Conservation (phyloP, 2,113 vertebrate genomes). For the Hippocampus mohnikei region DNA sequence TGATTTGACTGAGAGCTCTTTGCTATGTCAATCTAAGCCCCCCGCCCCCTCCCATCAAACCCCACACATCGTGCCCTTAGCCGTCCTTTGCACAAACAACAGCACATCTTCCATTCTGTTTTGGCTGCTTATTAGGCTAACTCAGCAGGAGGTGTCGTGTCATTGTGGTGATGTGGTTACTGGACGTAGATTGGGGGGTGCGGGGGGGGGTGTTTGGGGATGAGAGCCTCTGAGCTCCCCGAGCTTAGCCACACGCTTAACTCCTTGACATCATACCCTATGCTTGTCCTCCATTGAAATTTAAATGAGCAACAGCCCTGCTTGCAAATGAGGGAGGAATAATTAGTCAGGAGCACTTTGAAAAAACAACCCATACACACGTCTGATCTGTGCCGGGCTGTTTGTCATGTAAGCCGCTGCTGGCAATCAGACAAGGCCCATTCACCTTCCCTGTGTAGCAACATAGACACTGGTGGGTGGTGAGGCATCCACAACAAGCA, state of each 20-base stretch:
- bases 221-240: conserved; percentile 55
- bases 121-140: conserved; percentile 68
- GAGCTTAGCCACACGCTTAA: conserved; percentile 67
- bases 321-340: conserved; percentile 78
- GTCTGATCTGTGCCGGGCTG: conserved; percentile 65
- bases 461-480: conserved; percentile 57
- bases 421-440: conserved; percentile 64
- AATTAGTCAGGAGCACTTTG: conserved; percentile 76
- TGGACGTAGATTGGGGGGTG: conserved; percentile 29
- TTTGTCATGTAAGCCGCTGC: conserved; percentile 72
- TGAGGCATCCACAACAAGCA: conserved; percentile 58
- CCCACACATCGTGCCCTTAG: not conserved
- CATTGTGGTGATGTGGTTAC: conserved; percentile 47
- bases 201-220: conserved; percentile 59
- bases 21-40: conserved; percentile 39
- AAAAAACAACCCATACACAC: conserved; percentile 70
- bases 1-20: conserved; percentile 74
- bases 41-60: not conserved
- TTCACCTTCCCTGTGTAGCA: conserved; percentile 25
- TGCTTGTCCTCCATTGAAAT: conserved; percentile 66
- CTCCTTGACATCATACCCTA: conserved; percentile 62
- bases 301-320: conserved; percentile 60
- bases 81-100: conserved; percentile 40
- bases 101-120: conserved; percentile 65
- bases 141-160: conserved; percentile 65